Base-by-base conservation (phyloP, 2,888 invertebrate genomes). In the Endomychus coccineus region DNA sequence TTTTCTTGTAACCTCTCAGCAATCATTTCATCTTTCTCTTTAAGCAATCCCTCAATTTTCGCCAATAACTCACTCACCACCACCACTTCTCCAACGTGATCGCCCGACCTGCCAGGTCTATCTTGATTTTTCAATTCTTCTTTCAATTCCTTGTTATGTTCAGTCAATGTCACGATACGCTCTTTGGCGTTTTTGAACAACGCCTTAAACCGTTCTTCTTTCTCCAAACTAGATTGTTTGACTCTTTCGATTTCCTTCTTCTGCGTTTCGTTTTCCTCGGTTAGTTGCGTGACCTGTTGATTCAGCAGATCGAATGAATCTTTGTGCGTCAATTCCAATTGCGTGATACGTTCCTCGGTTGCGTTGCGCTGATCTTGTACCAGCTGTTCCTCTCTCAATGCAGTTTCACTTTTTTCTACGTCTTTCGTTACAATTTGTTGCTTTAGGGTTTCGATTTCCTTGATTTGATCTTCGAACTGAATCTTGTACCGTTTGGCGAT, bases 401-500 rank as follows among this genome's bases (percentile, higher is more conserved):
- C 58, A 36, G 57, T 64, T 3, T 60, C 51, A 4, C 50, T 51
- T 27, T 62, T 64, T 46, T 76, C 73, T 50, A 74, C 78, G 34
- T 63, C 64, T 46, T 70, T 74, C 44, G 71, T 71, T 34, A 59
- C 58, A 14, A 43, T 47, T 34, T 59, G 55, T 27, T 58, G 52
- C 37, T 61, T 62, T 27, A 63, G 36, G 3, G 49, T 39, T 45
- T 80, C 79, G 12, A 75, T 67, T 10, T 75, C 72, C 58, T 80
- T 83, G 0, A 73, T 70, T 12, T 85, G 69, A 49, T 88, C 88
- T 58, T 85, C 84, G 59, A 75, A 89, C 49, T 84, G 85, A 6
- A 78, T 81, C 64, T 92, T 94, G 61, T 94, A 95, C 55, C 90
- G 90, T 55, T 90, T 86, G 4, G 92, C 95, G 48, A 95, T 88